A percentile compares a stretch with the other conserved stretches of the same genome.
phyloP scores from a whole-genome alignment of 2,888 invertebrate species.

The Hypolimnas misippus region DNA sequence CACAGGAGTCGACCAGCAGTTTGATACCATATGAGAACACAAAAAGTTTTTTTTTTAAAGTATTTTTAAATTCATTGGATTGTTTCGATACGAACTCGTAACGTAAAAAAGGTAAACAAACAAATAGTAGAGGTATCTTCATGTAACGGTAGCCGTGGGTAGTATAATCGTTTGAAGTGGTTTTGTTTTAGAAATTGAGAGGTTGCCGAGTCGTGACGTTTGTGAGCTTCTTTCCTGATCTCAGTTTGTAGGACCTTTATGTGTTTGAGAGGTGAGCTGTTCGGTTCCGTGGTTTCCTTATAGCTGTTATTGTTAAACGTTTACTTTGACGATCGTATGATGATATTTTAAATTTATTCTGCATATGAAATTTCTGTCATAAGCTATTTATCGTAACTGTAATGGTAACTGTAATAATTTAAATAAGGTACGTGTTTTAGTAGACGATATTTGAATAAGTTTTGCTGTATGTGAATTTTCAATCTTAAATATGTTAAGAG shows the following conservation, averaged over 20 bases:
- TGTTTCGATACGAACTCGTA: background rate
- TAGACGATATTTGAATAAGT: background rate
- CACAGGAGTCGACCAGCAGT: no score
- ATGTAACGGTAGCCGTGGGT: conserved; percentile 74
- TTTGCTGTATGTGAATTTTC: background rate
- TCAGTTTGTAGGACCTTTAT: conserved; percentile 37
- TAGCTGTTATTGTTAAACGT: conserved; percentile 29
- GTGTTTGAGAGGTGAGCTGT: conserved; percentile 32
- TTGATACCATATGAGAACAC: no score
- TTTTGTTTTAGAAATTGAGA: conserved; percentile 81
- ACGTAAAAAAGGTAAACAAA: conserved; percentile 24
- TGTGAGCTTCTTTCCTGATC: conserved; percentile 61
- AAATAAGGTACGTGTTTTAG: conserved; percentile 13
- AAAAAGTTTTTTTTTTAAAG: no score
- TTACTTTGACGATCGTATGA: conserved; percentile 29
- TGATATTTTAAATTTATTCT: conserved; percentile 34
- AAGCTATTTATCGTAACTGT: conserved; percentile 32
- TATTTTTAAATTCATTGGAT: background rate
- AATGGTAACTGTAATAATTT: conserved; percentile 12
- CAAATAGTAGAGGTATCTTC: conserved; percentile 54
- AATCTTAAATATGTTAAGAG: background rate
- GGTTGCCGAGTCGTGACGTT: conserved; percentile 71
- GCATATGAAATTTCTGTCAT: conserved; percentile 37
- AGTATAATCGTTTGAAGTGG: conserved; percentile 72
- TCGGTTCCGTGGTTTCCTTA: conserved; percentile 31